Percentiles rank a stretch among this genome's conserved stretches.
phyloP scores from a whole-genome alignment of 2,888 invertebrate species.

The Lobophora halterata region DNA sequence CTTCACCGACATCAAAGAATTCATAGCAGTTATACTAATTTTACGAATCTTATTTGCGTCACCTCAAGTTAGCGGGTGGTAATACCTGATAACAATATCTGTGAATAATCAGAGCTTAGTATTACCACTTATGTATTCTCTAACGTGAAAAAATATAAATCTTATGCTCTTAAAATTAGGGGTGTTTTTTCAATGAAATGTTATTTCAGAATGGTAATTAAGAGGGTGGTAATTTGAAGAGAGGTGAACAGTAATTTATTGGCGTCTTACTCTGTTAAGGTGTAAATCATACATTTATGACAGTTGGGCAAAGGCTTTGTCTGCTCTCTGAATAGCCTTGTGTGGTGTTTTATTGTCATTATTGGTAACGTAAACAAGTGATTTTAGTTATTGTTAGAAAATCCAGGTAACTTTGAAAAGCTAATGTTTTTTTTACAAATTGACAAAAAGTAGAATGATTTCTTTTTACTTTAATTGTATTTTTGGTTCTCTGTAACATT shows the following conservation, averaged over 20 bases:
- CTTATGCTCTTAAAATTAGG: conserved; percentile 33
- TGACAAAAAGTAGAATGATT: not conserved
- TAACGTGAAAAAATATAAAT: too few relatives aligned
- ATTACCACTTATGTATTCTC: conserved; percentile 30
- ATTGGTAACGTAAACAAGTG: conserved; percentile 60
- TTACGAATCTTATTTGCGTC: conserved; percentile 56
- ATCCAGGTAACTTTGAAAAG: conserved; percentile 8
- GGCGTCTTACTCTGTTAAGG: conserved; percentile 72
- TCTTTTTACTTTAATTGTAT: not conserved
- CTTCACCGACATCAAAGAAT: conserved; percentile 38
- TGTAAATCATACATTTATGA: conserved; percentile 80
- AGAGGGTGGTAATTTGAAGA: conserved; percentile 49
- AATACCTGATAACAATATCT: conserved; percentile 67
- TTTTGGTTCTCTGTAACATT: too few relatives aligned
- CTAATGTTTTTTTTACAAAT: conserved; percentile 16
- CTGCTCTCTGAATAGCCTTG: conserved; percentile 49
- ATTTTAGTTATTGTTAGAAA: conserved; percentile 44
- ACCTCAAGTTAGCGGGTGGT: conserved; percentile 75
- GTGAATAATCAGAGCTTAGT: conserved; percentile 64
- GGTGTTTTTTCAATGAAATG: conserved; percentile 27
- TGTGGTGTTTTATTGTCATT: conserved; percentile 55
- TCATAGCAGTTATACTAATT: conserved; percentile 42
- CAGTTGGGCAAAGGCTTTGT: conserved; percentile 67
- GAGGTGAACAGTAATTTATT: conserved; percentile 74
- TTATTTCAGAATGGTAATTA: conserved; percentile 22